phyloP scores from a whole-genome alignment of 2,797 vertebrate species.

The Apogon talboti region DNA sequence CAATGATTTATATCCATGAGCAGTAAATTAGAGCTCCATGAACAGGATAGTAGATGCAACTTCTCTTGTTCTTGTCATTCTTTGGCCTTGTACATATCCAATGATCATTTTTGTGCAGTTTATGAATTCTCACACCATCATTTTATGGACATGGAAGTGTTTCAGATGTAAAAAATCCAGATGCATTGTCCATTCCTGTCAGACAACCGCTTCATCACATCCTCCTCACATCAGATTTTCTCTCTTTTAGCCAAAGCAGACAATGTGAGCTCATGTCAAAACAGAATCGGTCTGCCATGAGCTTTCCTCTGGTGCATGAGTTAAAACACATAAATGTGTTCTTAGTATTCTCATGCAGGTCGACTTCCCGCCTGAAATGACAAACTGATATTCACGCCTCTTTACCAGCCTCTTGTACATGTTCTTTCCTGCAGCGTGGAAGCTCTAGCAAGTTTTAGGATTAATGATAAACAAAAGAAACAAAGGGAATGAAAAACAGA shows the following conservation, averaged over 20 bases:
- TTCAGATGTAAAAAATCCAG: constrained; percentile 37
- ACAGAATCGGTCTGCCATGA: constrained; percentile 26
- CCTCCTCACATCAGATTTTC: constrained; percentile 23
- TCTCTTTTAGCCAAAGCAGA: constrained; percentile 31
- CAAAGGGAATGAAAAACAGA: constrained; percentile 54
- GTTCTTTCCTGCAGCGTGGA: constrained; percentile 16
- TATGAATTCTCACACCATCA: constrained; percentile 38
- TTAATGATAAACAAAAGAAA: constrained; percentile 44
- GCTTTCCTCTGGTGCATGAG: constrained; percentile 3
- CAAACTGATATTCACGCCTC: constrained; percentile 21
- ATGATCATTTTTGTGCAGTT: constrained; percentile 8
- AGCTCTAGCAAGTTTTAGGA: constrained; percentile 23
- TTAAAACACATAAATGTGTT: constrained; percentile 21
- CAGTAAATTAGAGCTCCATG: too few species aligned
- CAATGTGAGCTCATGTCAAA: constrained; percentile 24
- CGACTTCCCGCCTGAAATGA: constrained; percentile 17
- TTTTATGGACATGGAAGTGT: constrained; percentile 36
- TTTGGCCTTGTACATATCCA: constrained; percentile 8
- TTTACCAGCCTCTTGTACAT: constrained; percentile 7
- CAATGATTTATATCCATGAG: too few species aligned
- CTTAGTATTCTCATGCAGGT: constrained; percentile 21
- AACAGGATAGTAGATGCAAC: too few species aligned
- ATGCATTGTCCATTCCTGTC: constrained; percentile 39
- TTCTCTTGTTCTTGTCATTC: not conserved
- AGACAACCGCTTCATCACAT: constrained; percentile 25